Percentiles rank a stretch among this genome's conserved stretches.
These are phyloP conservation scores for Zonitis immaculata DNA, from an alignment of 2,888 invertebrate genomes.

Conservation along the genomic window DNA sequence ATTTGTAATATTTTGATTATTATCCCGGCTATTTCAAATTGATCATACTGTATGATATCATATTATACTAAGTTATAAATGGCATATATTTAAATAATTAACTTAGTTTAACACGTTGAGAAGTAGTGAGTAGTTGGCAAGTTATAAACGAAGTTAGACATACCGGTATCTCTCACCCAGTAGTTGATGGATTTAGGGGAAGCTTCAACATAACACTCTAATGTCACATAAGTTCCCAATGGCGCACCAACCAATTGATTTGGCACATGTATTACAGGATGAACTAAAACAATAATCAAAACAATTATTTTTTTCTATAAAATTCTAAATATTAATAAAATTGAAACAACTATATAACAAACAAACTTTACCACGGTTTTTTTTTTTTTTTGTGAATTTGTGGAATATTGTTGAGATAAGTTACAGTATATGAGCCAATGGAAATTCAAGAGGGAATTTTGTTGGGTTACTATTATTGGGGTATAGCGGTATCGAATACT, in stretches of 20 bases:
- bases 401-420: neutral
- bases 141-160: conserved; percentile 28
- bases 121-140: conserved; percentile 30
- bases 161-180: conserved; percentile 82
- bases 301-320: too few species aligned
- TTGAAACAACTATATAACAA: too few species aligned
- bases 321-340: too few species aligned
- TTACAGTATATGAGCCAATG: neutral
- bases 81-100: conserved; percentile 41
- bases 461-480: neutral
- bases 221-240: conserved; percentile 76
- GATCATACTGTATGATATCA: conserved; percentile 9
- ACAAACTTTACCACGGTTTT: too few species aligned
- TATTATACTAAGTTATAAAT: conserved; percentile 22
- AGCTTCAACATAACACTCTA: conserved; percentile 87
- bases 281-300: conserved; percentile 60
- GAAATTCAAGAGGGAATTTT: neutral
- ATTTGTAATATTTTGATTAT: too few species aligned
- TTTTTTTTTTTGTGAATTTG: too few species aligned
- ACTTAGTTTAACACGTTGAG: conserved; percentile 29
- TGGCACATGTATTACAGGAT: conserved; percentile 86
- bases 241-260: conserved; percentile 90
- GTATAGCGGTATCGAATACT: neutral
- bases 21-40: too few species aligned
- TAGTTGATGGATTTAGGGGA: conserved; percentile 88